Conservation (phyloP, 1,140 invertebrate species). For the Papilio polyxenes region DNA sequence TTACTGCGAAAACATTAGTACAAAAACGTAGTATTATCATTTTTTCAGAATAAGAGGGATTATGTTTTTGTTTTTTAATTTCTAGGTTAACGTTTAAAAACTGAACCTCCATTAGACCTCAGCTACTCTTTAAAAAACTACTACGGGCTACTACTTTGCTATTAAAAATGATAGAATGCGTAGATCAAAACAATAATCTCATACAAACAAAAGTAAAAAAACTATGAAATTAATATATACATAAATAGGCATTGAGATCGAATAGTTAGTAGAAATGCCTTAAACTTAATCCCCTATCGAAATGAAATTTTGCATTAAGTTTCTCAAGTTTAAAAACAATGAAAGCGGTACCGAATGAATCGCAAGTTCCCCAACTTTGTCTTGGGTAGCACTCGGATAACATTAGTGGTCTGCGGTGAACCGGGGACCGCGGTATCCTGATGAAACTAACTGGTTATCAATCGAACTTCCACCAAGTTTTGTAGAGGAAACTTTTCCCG, state of each 20-base stretch:
- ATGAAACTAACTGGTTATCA: conserved; percentile 33
- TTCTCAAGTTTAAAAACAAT: conserved; percentile 29
- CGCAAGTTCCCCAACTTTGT: conserved; percentile 26
- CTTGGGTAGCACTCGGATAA: conserved; percentile 26
- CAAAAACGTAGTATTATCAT: too few relatives aligned
- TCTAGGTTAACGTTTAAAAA: too few relatives aligned
- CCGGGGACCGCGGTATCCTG: conserved; percentile 1
- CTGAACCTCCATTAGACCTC: too few relatives aligned
- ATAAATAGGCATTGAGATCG: background rate
- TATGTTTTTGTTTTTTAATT: too few relatives aligned
- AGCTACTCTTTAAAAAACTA: too few relatives aligned
- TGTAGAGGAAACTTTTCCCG: conserved; percentile 16
- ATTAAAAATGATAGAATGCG: too few relatives aligned
- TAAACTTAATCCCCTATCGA: background rate
- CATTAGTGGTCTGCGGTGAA: conserved; percentile 29
- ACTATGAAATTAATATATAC: background rate
- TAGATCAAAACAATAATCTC: too few relatives aligned
- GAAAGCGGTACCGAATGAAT: conserved; percentile 20
- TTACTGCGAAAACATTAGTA: too few relatives aligned
- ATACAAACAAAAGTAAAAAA: too few relatives aligned
- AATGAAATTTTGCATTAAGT: conserved; percentile 10
- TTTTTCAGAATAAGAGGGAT: too few relatives aligned
- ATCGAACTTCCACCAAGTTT: conserved; percentile 31
- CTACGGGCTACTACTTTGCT: too few relatives aligned
- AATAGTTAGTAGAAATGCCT: background rate